Evolutionary conservation across 2,113 vertebrate species (phyloP), one percentile per base, ranked within the genome.

Genomic region (Bufo gargarizans): DNA sequence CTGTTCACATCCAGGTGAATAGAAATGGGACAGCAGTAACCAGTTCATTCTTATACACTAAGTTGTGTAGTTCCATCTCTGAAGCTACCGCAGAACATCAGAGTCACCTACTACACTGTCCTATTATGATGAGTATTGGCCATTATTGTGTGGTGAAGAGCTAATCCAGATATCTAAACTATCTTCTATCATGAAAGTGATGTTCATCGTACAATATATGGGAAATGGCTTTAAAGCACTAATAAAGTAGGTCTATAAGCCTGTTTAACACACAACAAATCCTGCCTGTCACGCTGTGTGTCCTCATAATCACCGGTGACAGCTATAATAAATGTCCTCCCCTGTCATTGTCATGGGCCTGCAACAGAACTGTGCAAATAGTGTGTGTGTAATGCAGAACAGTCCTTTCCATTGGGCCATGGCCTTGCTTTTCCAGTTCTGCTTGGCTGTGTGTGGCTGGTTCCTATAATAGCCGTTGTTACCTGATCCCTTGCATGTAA

Each of bases 371-470:
- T 72, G 86, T n/a, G 50, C 50, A 88, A 76, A 88, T 45, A 83
- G 50, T 43, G 14, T 59, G 14, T 59, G n/a, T 77, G 65, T 58
- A 65, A 71, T 47, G 82, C 71, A 63, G 80, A 88, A 53, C 58
- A 83, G 19, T 43, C 33, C 56, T 88, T 83, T 87, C 78, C 78
- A 87, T 82, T 58, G 49, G 81, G 67, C 77, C 61, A 79, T 53
- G 61, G 65, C 53, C 53, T 82, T 65, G 81, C 80, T 88, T 77
- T 88, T 84, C 87, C 59, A 77, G 87, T 88, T 88, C 81, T 83
- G 67, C 86, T 76, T 82, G 86, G 58, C 33, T 22, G 77, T 59
- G 63, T 82, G 69, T 82, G 61, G 49, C 33, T 82, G 63, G 50
- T 88, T 69, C 81, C 22, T 74, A 76, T 88, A 45, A 77, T 74